Conservation (phyloP, 2,797 vertebrate genomes). For the Sciurus carolinensis region DNA sequence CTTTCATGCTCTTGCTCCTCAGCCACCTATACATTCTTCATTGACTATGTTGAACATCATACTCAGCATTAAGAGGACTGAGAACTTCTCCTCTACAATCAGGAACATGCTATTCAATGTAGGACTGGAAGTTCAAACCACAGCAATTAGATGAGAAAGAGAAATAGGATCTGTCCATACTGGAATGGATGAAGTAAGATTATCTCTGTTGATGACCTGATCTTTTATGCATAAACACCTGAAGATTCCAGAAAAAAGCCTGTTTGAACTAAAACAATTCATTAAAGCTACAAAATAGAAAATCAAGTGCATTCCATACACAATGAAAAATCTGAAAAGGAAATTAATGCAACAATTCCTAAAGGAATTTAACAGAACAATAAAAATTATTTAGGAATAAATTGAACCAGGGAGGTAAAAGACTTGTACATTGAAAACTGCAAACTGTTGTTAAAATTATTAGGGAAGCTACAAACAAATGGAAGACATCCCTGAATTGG, state of each 20-base stretch:
- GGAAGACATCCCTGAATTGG: neutral
- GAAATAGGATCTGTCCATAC: neutral
- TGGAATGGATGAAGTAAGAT: neutral
- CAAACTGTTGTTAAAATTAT: slow-evolving; percentile 14
- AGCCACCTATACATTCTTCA: neutral
- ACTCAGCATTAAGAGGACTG: neutral
- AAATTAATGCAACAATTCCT: neutral
- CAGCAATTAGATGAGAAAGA: neutral
- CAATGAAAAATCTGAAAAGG: slow-evolving; percentile 4
- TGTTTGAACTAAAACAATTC: slow-evolving; percentile 15
- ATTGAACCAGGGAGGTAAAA: neutral
- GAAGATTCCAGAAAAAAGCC: neutral
- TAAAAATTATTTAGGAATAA: slow-evolving; percentile 33
- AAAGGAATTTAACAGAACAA: slow-evolving; percentile 24
- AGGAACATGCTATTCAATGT: neutral
- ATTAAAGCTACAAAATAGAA: neutral
- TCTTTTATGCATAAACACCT: neutral
- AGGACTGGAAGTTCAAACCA: neutral
- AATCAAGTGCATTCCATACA: neutral
- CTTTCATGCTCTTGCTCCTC: neutral
- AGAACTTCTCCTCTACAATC: neutral
- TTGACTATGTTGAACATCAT: neutral
- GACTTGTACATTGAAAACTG: neutral
- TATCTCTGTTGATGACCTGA: neutral
- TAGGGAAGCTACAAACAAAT: neutral